phyloP scores from a whole-genome alignment of 2,888 invertebrate species.

The Chaetogeoica ovagalla region DNA sequence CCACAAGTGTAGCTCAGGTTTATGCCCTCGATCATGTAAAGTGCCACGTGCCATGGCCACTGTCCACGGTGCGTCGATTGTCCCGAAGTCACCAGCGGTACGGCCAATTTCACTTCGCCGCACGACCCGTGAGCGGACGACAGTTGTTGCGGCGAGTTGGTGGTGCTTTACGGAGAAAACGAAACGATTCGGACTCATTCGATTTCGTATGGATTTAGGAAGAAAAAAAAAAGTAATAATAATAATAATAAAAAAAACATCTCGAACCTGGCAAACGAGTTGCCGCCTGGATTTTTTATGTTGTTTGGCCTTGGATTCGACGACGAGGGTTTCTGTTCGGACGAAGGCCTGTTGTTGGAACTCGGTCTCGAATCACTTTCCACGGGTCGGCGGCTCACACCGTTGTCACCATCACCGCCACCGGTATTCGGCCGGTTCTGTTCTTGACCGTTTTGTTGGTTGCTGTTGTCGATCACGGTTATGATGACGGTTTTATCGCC shows the following conservation, averaged over 20 bases:
- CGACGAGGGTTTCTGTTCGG: background rate
- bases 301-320: slow-evolving; percentile 19
- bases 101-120: slow-evolving; percentile 58
- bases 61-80: slow-evolving; percentile 66
- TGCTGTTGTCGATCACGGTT: slow-evolving; percentile 41
- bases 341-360: background rate
- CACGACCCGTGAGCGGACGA: slow-evolving; percentile 63
- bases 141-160: slow-evolving; percentile 54
- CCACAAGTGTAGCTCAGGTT: slow-evolving; percentile 68
- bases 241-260: background rate
- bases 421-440: slow-evolving; percentile 17
- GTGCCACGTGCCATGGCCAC: slow-evolving; percentile 72
- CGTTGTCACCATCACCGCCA: background rate
- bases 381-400: no score
- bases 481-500: slow-evolving; percentile 48
- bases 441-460: slow-evolving; percentile 4
- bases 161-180: background rate
- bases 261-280: background rate
- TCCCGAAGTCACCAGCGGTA: slow-evolving; percentile 67
- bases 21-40: slow-evolving; percentile 64
- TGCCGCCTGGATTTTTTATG: slow-evolving; percentile 5
- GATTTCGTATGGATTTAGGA: no score
- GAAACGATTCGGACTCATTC: background rate
- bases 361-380: background rate
- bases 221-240: no score